A percentile compares a stretch with the other conserved stretches of the same genome.
Evolutionary conservation across 1,140 invertebrate genomes (phyloP).

Genomic region (Tenebrio molitor): DNA sequence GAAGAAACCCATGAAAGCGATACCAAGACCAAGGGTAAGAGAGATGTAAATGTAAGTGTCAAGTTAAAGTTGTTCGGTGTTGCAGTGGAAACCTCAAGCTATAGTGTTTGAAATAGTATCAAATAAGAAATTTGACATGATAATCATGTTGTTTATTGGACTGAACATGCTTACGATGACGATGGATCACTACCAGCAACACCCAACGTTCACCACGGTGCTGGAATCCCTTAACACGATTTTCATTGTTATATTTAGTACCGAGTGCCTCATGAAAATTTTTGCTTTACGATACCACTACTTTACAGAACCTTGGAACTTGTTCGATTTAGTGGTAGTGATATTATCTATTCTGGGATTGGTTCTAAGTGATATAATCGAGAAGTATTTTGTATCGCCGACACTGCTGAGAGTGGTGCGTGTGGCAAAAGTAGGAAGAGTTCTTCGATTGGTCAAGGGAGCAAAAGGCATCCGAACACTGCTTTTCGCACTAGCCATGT

Average conservation of each 20-base stretch:
- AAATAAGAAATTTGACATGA: conserved; percentile 99
- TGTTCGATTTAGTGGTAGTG: conserved; percentile 99
- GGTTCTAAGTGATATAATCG: conserved; percentile 95
- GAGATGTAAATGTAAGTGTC: too few species aligned
- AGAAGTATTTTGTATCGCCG: conserved; percentile 98
- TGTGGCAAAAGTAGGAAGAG: conserved; percentile 97
- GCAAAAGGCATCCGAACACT: conserved; percentile 98
- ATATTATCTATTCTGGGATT: conserved; percentile 98
- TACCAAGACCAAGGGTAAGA: conserved; percentile 93
- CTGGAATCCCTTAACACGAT: conserved; percentile 95
- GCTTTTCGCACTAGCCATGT: conserved; percentile 98
- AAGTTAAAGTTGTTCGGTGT: too few species aligned
- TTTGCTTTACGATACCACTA: conserved; percentile 97
- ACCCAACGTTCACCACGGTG: conserved; percentile 83
- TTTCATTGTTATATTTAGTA: conserved; percentile 98
- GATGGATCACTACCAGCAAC: conserved; percentile 94
- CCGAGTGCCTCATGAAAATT: conserved; percentile 97
- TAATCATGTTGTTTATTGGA: conserved; percentile 99
- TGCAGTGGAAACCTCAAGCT: conserved; percentile 94
- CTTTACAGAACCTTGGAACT: conserved; percentile 99
- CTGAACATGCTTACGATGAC: conserved; percentile 99
- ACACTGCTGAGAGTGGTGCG: conserved; percentile 96
- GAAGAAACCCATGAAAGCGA: conserved; percentile 98
- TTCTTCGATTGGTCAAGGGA: conserved; percentile 96
- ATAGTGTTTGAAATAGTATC: conserved; percentile 98